Conservation (phyloP, 2,888 invertebrate genomes). For the Macrostomum cliftonense region DNA sequence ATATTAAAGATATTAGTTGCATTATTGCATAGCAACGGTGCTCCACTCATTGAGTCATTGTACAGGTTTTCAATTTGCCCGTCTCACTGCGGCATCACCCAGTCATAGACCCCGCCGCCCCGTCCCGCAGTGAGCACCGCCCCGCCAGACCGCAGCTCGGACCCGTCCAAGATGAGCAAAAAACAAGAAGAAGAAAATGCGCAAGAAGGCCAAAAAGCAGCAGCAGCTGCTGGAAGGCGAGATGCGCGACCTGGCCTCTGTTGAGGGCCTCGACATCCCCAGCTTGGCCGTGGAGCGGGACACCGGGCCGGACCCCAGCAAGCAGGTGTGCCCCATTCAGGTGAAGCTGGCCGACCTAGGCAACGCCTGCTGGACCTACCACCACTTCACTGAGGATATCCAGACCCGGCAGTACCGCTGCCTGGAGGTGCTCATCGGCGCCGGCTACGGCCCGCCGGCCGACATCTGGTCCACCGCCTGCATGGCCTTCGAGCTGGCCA, state of each 20-base stretch:
- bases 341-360: constrained; percentile 96
- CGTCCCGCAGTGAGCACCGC: constrained; percentile 33
- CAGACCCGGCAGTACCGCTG: constrained; percentile 94
- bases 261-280: constrained; percentile 17
- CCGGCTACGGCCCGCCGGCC: constrained; percentile 85
- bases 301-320: constrained; percentile 17
- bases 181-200: constrained; percentile 90
- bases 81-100: too few species aligned
- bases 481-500: constrained; percentile 98
- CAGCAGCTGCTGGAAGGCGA: constrained; percentile 85
- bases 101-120: too few species aligned
- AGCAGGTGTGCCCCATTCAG: constrained; percentile 21
- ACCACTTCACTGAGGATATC: constrained; percentile 95
- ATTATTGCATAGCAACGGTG: too few species aligned
- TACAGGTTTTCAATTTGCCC: too few species aligned
- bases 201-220: constrained; percentile 77
- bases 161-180: constrained; percentile 38
- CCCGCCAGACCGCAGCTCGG: constrained; percentile 29
- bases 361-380: constrained; percentile 80
- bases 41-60: too few species aligned
- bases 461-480: constrained; percentile 99
- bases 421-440: constrained; percentile 80
- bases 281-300: constrained; percentile 13
- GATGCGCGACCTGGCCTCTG: constrained; percentile 55
- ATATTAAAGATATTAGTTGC: too few species aligned